These are phyloP conservation scores for Leptopilina drosophilae DNA, from an alignment of 2,888 invertebrate genomes.

Conservation along the genomic window DNA sequence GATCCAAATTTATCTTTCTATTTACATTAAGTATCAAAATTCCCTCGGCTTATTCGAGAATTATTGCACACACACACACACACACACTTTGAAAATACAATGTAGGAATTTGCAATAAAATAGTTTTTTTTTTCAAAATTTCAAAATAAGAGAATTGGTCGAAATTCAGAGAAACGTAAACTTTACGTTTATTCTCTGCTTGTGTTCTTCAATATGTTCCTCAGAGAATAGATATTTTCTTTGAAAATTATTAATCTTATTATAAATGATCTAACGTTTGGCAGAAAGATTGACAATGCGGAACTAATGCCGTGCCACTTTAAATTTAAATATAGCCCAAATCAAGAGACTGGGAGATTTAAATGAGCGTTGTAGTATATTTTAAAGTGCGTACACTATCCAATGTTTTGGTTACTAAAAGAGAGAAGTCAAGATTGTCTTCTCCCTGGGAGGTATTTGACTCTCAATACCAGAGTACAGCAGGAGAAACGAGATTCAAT, in stretches of 20 bases:
- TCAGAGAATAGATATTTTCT: neutral
- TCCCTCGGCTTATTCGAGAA: no score
- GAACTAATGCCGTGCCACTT: neutral
- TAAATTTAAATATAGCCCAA: conserved; percentile 30
- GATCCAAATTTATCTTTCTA: no score
- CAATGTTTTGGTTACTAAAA: conserved; percentile 4
- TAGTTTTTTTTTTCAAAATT: neutral
- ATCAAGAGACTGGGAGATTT: conserved; percentile 22
- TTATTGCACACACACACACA: no score
- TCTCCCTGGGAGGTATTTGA: neutral
- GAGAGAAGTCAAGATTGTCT: conserved; percentile 7
- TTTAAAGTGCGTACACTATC: conserved; percentile 4
- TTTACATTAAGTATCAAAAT: no score
- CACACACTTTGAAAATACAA: no score
- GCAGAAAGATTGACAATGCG: conserved; percentile 14
- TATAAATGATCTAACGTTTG: neutral
- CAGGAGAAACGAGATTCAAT: conserved; percentile 14
- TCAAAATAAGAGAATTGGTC: neutral
- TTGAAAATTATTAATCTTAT: neutral
- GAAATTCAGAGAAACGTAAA: no score
- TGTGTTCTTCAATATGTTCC: no score
- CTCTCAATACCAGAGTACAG: neutral
- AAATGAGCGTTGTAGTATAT: conserved; percentile 8
- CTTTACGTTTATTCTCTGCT: neutral
- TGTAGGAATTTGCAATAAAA: no score